These are phyloP conservation scores for Doryteuthis pealeii DNA, from an alignment of 1,140 invertebrate species.

Conservation along the genomic window DNA sequence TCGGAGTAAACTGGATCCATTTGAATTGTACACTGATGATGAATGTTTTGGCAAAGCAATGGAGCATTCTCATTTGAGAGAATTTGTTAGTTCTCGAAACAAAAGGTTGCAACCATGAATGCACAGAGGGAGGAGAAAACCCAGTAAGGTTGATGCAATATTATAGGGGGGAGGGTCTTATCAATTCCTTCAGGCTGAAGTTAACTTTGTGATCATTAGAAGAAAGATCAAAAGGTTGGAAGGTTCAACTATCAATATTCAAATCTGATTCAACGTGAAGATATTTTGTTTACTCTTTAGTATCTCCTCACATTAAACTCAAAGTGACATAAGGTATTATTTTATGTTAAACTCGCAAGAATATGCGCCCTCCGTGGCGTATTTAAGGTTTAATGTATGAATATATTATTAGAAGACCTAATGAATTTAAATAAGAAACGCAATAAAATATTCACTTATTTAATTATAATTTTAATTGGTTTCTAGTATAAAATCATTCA, in stretches of 20 bases:
- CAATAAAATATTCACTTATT: too few relatives aligned
- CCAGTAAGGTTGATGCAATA: conserved; percentile 43
- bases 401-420: too few relatives aligned
- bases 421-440: too few relatives aligned
- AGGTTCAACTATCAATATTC: not conserved
- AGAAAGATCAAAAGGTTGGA: not conserved
- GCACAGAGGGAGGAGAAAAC: conserved; percentile 61
- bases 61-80: conserved; percentile 69
- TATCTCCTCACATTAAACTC: too few relatives aligned
- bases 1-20: conserved; percentile 87
- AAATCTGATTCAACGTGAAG: too few relatives aligned
- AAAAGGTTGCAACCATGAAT: conserved; percentile 50
- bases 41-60: conserved; percentile 74
- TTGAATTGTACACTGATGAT: conserved; percentile 72
- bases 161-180: not conserved
- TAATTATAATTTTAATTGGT: too few relatives aligned
- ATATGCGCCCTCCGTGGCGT: too few relatives aligned
- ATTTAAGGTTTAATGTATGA: too few relatives aligned
- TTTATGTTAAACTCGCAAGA: too few relatives aligned
- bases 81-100: conserved; percentile 50
- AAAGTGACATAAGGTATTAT: too few relatives aligned
- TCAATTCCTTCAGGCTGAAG: not conserved
- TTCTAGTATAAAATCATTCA: too few relatives aligned
- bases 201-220: not conserved
- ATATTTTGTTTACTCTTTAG: too few relatives aligned